Evolutionary conservation across 1,140 invertebrate species (phyloP), one percentile per base, ranked within the genome.

Genomic region (Brachionus manjavacas): DNA sequence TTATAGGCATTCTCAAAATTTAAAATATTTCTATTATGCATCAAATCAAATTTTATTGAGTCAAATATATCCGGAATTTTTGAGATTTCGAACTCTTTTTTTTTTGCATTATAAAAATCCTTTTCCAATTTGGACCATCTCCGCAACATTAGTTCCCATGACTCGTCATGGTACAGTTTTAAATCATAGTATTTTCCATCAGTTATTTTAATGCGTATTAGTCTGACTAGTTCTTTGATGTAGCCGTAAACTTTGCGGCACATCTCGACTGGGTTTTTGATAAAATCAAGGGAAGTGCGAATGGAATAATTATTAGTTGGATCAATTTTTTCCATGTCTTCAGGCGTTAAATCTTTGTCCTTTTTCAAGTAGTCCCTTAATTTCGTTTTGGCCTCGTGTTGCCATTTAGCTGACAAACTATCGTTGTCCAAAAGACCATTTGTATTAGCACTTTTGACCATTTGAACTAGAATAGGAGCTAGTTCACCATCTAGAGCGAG

Each of bases 61-160:
- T 99, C 98, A 88, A 99, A 99, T 85, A 99, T 99, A 89, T 99
- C 98, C 0, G 98, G 97, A 85, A 99, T 96, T 91, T 99, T 99
- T 0, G 96, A 98, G 86, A 99, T 99, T 88, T 99, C 97, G 91
- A 95, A 99, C 16, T 93, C 92, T 85, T 94, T 95, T 85, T 90
- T 91, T 84, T 84, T 46, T 89, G 97, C 98, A 0, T 87, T 94
- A 86, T 93, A 95, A 88, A 99, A 99, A 89, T 99, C 98, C 89
- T 99, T 98, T 87, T 99, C 95, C 70, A 99, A 94, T 90, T 99
- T 99, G 7, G 95, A 94, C 98, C 98, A 99, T 49, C 98, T 92
- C 35, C 97, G 91, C 14, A 96, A 95, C 94, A 99, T 97, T 46
- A 99, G 90, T 87, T 99, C 98, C 97, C 97, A 99, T 0, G 96